Base-by-base conservation (phyloP, 2,797 vertebrate species). In the Danionella dracula region DNA sequence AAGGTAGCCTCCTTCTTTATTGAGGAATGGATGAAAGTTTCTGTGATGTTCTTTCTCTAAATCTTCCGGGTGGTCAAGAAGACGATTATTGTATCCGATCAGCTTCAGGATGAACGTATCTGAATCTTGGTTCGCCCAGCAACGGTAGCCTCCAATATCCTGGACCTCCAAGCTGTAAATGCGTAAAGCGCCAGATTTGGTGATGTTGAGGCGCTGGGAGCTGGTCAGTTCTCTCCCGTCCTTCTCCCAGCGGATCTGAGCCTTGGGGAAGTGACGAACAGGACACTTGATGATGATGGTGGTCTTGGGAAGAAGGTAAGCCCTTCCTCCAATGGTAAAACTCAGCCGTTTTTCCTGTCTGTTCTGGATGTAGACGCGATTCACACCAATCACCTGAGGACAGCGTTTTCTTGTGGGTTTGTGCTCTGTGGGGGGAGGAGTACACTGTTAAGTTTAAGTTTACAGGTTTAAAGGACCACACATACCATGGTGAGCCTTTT, bases 271-370 rank as follows among this genome's bases (percentile, higher is more conserved):
- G 38, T 83, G 76, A 10, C 86, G 76, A 37, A 95, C 89, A 0
- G 94, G 94, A 62, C 95, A 97, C 63, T 89, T 93, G 71, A 97
- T 89, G 0, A 95, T 82, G 59, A 96, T 81, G 0, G 93, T 93
- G 0, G 94, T 95, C 77, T 92, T 90, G 13, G 93, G 93, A 16
- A 95, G 85, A 4, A 97, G 76, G 72, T 95, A 97, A 34, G 94
- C 93, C 4, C 92, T 85, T 63, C 91, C 88, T 0, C 95, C 94
- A 0, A 95, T n/a, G 0, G 89, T 93, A 71, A 97, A 90, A 77
- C 91, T 91, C 27, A 97, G 86, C 1, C 89, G 91, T 20, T 90
- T 92, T 80, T 93, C 92, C 44, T 85, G 89, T 27, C 84, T 85
- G 0, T 91, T 94, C 78, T 96, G 95, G 45, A 97, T 91, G 55